phyloP scores from a whole-genome alignment of 2,797 vertebrate species.

The Miichthys miiuy region DNA sequence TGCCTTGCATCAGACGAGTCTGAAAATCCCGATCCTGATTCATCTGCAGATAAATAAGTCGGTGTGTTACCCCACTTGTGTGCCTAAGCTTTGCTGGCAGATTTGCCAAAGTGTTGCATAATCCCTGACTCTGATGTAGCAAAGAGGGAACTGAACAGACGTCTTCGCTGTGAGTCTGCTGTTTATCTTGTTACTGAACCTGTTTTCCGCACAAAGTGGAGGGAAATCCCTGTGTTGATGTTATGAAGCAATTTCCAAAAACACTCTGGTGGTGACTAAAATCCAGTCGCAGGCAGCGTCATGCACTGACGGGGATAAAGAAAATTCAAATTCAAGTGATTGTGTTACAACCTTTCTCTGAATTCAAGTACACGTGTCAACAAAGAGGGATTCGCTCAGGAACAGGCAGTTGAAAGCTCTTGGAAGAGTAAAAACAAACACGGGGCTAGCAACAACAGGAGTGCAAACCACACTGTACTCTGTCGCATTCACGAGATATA shows the following conservation, averaged over 20 bases:
- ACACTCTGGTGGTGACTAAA: slow-evolving; percentile 17
- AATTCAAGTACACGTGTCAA: slow-evolving; percentile 58
- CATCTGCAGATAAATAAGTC: slow-evolving; percentile 11
- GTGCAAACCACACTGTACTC: slow-evolving; percentile 37
- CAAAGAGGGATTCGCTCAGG: slow-evolving; percentile 54
- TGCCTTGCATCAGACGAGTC: background rate
- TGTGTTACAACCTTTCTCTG: slow-evolving; percentile 32
- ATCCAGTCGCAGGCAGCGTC: slow-evolving; percentile 26
- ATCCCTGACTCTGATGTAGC: slow-evolving; percentile 24
- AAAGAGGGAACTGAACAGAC: slow-evolving; percentile 33
- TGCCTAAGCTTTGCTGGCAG: slow-evolving; percentile 10
- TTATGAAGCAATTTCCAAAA: slow-evolving; percentile 37
- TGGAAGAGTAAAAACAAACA: slow-evolving; percentile 49
- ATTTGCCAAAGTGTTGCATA: slow-evolving; percentile 48
- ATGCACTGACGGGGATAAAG: slow-evolving; percentile 10
- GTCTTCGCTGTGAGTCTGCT: slow-evolving; percentile 8
- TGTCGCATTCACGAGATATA: slow-evolving; percentile 16
- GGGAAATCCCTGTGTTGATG: slow-evolving; percentile 39
- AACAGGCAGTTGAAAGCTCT: slow-evolving; percentile 52
- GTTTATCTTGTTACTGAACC: slow-evolving; percentile 39
- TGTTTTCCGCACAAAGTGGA: background rate
- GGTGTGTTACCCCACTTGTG: slow-evolving; percentile 9
- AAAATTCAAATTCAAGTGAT: slow-evolving; percentile 9
- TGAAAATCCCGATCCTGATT: background rate
- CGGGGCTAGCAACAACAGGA: slow-evolving; percentile 20